Percentiles rank a stretch among this genome's conserved stretches.
phyloP scores from a whole-genome alignment of 2,113 vertebrate genomes.

The Cephalopterus ornatus region DNA sequence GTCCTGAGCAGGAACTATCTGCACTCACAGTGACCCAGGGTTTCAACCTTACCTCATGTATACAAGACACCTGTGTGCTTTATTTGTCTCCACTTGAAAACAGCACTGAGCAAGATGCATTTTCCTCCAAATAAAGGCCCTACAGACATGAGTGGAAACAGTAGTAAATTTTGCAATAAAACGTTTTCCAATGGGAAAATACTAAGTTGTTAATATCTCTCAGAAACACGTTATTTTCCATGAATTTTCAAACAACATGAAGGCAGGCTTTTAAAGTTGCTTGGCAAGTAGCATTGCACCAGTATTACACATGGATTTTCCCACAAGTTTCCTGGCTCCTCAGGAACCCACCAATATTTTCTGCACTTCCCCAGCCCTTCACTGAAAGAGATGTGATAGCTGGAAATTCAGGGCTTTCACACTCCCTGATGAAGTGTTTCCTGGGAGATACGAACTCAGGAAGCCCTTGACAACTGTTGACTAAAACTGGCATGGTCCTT shows the following conservation, averaged over 20 bases:
- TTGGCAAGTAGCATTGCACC: neutral
- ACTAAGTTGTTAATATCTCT: neutral
- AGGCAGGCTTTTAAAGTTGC: neutral
- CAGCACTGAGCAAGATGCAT: neutral
- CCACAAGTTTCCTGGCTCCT: neutral
- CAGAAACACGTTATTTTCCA: neutral
- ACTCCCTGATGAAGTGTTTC: neutral
- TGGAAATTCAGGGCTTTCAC: neutral
- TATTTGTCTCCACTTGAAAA: neutral
- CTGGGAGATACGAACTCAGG: neutral
- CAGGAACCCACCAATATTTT: neutral
- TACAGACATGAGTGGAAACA: neutral
- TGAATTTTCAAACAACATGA: neutral
- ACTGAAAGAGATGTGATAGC: neutral
- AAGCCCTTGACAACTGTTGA: neutral
- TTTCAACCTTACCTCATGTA: neutral
- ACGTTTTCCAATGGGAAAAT: neutral
- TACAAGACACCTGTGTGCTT: neutral
- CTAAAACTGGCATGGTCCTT: neutral
- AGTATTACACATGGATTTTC: neutral
- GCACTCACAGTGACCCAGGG: neutral
- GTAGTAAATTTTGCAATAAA: neutral
- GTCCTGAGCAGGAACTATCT: neutral
- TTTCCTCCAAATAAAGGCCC: neutral
- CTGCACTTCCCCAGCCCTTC: neutral